A percentile compares a stretch with the other conserved stretches of the same genome.
Evolutionary conservation across 2,888 invertebrate species (phyloP).

Genomic region (Acronicta aceris): DNA sequence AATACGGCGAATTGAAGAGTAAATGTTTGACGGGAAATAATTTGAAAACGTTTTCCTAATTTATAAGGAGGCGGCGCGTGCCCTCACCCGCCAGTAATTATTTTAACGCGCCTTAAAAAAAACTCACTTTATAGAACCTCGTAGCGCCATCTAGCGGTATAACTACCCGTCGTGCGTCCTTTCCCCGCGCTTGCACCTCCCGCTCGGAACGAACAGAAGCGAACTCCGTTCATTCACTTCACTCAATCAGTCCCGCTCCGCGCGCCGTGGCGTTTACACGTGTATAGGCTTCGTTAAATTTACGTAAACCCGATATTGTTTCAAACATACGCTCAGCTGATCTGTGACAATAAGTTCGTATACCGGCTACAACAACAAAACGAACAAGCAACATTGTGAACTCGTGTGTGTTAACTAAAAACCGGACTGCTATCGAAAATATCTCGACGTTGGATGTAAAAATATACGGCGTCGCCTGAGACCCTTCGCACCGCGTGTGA

Average conservation of each 20-base stretch:
- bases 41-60: constrained; percentile 84
- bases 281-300: constrained; percentile 42
- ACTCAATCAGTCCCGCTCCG: constrained; percentile 80
- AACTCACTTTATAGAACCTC: constrained; percentile 47
- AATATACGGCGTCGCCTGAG: constrained; percentile 85
- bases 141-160: constrained; percentile 78
- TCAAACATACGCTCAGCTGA: constrained; percentile 86
- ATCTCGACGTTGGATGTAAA: constrained; percentile 84
- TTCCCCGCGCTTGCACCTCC: constrained; percentile 58
- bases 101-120: constrained; percentile 57
- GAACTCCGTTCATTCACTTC: constrained; percentile 75
- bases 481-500: constrained; percentile 83
- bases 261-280: constrained; percentile 63
- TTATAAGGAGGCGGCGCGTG: constrained; percentile 69
- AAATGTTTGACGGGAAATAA: constrained; percentile 82
- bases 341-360: constrained; percentile 74
- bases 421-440: constrained; percentile 75
- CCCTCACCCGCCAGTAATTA: constrained; percentile 64
- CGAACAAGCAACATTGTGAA: constrained; percentile 51
- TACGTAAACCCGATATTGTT: constrained; percentile 81
- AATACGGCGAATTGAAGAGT: constrained; percentile 76
- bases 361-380: constrained; percentile 44
- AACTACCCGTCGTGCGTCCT: constrained; percentile 28
- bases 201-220: constrained; percentile 47
- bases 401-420: constrained; percentile 60